phyloP scores from a whole-genome alignment of 2,888 invertebrate genomes.

The Apamea sordens region DNA sequence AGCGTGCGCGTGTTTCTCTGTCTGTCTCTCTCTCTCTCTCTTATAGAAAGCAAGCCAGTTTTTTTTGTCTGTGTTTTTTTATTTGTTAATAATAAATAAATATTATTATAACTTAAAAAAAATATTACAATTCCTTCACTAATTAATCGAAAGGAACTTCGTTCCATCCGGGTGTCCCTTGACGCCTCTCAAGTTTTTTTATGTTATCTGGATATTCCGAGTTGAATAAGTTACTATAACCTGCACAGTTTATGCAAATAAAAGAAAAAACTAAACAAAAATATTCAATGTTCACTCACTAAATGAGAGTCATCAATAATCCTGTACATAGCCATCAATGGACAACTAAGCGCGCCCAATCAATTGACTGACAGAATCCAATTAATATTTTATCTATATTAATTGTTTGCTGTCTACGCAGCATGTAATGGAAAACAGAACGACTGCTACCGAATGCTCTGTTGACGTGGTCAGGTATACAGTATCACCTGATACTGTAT shows the following conservation, averaged over 20 bases:
- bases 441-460: not conserved
- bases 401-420: slow-evolving; percentile 35
- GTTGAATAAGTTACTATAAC: not conserved
- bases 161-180: no score
- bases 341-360: slow-evolving; percentile 29
- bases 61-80: no score
- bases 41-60: no score
- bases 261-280: not conserved
- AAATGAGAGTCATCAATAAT: slow-evolving; percentile 38
- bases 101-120: no score
- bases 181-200: no score
- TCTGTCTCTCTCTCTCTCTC: no score
- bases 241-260: not conserved
- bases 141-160: no score
- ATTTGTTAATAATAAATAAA: no score
- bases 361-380: slow-evolving; percentile 30
- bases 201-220: no score
- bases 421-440: slow-evolving; percentile 21
- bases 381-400: slow-evolving; percentile 41
- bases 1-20: no score
- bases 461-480: not conserved
- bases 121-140: no score
- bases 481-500: no score
- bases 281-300: slow-evolving; percentile 5
- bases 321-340: slow-evolving; percentile 10